Percentiles rank a stretch among this genome's conserved stretches.
These are phyloP conservation scores for Oscheius onirici DNA, from an alignment of 2,888 invertebrate genomes.

Conservation along the genomic window DNA sequence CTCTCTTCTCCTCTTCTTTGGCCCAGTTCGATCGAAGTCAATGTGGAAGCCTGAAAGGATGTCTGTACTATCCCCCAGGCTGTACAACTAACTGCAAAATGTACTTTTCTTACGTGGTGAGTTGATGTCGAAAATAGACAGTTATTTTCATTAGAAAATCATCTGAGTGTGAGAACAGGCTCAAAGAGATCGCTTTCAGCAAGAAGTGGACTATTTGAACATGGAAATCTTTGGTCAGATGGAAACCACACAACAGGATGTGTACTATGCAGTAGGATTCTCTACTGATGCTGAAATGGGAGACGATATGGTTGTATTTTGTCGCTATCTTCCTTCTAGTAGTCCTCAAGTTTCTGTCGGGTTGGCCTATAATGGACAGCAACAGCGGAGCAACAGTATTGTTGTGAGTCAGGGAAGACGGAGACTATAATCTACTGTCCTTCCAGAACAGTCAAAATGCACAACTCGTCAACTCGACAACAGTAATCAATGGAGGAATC, in stretches of 20 bases:
- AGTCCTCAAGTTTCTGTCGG: background rate
- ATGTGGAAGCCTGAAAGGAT: conserved; percentile 33
- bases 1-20: background rate
- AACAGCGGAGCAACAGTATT: background rate
- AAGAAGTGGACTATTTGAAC: conserved; percentile 18
- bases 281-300: conserved; percentile 36
- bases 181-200: conserved; percentile 10
- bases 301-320: conserved; percentile 32
- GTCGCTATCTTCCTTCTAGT: background rate
- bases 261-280: conserved; percentile 40
- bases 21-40: conserved; percentile 29
- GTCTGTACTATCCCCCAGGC: conserved; percentile 20
- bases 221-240: conserved; percentile 26
- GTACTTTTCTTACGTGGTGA: conserved; percentile 33
- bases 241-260: background rate
- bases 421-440: no score
- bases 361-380: conserved; percentile 19
- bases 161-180: no score
- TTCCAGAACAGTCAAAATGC: conserved; percentile 7
- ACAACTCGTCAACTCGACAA: background rate
- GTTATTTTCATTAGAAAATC: no score
- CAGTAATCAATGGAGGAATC: conserved; percentile 12
- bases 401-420: background rate
- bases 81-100: conserved; percentile 26
- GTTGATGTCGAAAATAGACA: background rate